Base-by-base conservation (phyloP, 2,797 vertebrate species). In the Zalophus californianus region DNA sequence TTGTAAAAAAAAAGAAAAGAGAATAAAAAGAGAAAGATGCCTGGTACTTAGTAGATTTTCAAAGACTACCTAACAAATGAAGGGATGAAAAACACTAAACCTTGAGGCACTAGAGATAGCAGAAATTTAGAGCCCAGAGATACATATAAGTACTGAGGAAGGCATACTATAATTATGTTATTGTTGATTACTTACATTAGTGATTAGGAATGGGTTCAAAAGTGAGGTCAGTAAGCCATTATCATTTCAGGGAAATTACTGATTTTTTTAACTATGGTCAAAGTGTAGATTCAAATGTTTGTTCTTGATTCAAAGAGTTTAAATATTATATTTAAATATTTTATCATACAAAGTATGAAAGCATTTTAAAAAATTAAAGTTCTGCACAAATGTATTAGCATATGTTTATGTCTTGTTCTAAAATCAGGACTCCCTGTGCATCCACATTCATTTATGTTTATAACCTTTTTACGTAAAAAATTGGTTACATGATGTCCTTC, bases 231-330 rank as follows among this genome's bases (percentile, higher is more conserved):
- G 48, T 73, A 85, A 80, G 38, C 50, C 32, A 50, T n/a, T 83
- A 15, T 94, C 41, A 62, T 94, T 90, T 94, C 29, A 50, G n/a
- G 62, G 32, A 94, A 87, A 87, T 38, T 54, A 20, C 54, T 86
- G 21, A 80, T 80, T 85, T 32, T 84, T 84, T 93, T 91, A 70
- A 54, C 88, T 86, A 60, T 82, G 32, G 73, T 77, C 1, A 86
- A 95, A 93, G 72, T 85, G 10, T 32, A 48, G 20, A 77, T 87
- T 79, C 79, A 95, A 90, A 72, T 97, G 92, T 94, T 92, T 90
- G 66, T 87, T 38, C 8, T n/a, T 88, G 16, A 85, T 56, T 72
- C 9, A 56, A 83, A 84, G 25, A 85, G 27, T 78, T 95, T 68
- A 68, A 35, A 68, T 21, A 68, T 68, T 68, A 68, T 68, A 68